Percentiles rank a stretch among this genome's conserved stretches.
These are phyloP conservation scores for Trilocha varians DNA, from an alignment of 2,888 invertebrate genomes.

Conservation along the genomic window DNA sequence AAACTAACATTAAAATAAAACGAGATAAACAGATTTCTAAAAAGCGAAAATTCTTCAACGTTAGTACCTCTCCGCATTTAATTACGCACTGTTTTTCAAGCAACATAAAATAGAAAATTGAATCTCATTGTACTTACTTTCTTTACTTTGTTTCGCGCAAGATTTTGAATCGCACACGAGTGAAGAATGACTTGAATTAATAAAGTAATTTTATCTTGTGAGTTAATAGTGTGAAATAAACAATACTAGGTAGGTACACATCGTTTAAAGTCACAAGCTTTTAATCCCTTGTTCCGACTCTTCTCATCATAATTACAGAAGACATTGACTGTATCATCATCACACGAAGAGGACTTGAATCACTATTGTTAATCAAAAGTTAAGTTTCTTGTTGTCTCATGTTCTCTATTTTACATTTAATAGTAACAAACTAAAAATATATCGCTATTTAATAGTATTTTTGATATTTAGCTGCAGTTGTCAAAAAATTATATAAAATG, in stretches of 20 bases:
- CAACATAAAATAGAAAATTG: conserved; percentile 18
- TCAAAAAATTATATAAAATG: too few species aligned
- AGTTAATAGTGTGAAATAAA: background rate
- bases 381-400: too few species aligned
- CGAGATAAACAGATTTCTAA: background rate
- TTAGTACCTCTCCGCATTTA: background rate
- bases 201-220: background rate
- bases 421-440: too few species aligned
- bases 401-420: too few species aligned
- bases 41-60: background rate
- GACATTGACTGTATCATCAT: background rate
- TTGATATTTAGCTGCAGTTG: too few species aligned
- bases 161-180: background rate
- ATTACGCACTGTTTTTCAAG: conserved; percentile 11
- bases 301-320: background rate
- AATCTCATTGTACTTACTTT: conserved; percentile 17
- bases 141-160: conserved; percentile 16
- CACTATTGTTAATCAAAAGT: too few species aligned
- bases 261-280: background rate
- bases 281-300: background rate
- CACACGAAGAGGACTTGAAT: background rate
- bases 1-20: background rate
- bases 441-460: too few species aligned
- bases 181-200: background rate
- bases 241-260: background rate